Conservation (phyloP, 2,888 invertebrate species). For the Dicyrtomina minuta region DNA sequence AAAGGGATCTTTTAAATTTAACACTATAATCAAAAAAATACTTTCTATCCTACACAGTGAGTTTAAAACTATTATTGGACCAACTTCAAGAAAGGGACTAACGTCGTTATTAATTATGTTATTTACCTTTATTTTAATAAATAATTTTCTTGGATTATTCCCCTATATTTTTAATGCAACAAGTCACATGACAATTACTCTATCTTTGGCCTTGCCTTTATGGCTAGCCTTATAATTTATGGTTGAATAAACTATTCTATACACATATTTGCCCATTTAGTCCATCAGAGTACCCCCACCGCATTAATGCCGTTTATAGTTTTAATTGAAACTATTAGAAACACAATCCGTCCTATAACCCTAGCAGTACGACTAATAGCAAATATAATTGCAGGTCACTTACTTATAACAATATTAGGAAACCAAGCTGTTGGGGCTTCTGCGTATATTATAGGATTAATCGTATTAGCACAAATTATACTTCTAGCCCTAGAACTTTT, state of each 20-base stretch:
- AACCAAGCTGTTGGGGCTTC: too few species aligned
- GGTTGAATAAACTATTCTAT: conserved; percentile 66
- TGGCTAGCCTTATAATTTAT: conserved; percentile 68
- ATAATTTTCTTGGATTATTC: conserved; percentile 70
- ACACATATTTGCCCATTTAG: conserved; percentile 68
- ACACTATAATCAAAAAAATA: conserved; percentile 61
- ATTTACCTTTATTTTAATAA: conserved; percentile 66
- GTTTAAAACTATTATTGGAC: conserved; percentile 61
- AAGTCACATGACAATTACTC: conserved; percentile 65
- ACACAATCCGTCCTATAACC: conserved; percentile 70
- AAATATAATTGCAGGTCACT: conserved; percentile 75
- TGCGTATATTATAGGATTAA: conserved; percentile 58
- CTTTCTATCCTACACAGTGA: conserved; percentile 61
- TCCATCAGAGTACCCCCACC: conserved; percentile 68
- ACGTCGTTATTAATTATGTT: conserved; percentile 63
- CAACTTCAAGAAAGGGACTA: conserved; percentile 57
- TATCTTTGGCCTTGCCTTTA: conserved; percentile 65
- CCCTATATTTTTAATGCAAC: conserved; percentile 72
- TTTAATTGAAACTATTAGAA: conserved; percentile 72
- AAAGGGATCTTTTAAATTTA: conserved; percentile 62
- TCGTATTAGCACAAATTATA: too few species aligned
- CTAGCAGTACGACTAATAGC: conserved; percentile 70
- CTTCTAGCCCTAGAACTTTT: conserved; percentile 64
- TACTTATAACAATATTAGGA: conserved; percentile 67
- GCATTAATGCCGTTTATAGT: conserved; percentile 72